phyloP scores from a whole-genome alignment of 2,113 vertebrate species.

The Columba janthina region DNA sequence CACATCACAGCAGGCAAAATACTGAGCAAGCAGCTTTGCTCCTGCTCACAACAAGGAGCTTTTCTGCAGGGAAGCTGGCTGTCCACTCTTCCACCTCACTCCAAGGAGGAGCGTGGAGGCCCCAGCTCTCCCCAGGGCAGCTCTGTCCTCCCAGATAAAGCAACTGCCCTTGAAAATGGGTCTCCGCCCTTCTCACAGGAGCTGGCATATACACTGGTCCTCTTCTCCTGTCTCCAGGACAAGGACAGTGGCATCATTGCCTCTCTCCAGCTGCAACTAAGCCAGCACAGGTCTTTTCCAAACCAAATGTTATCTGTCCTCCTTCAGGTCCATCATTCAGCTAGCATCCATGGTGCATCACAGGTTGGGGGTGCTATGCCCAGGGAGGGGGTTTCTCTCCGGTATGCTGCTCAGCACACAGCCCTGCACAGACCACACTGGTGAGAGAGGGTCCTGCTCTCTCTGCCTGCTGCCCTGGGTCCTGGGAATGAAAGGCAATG shows the following conservation, averaged over 20 bases:
- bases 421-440: neutral
- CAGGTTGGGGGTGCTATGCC: rapidly evolving
- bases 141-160: neutral
- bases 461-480: neutral
- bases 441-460: neutral
- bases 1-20: neutral
- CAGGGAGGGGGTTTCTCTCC: neutral
- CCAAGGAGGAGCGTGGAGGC: neutral
- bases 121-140: neutral
- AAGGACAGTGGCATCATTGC: neutral
- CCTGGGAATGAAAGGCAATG: neutral
- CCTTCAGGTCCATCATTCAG: neutral
- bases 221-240: neutral
- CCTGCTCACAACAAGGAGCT: neutral
- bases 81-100: neutral
- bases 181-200: neutral
- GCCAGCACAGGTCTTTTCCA: neutral
- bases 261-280: neutral
- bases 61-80: neutral
- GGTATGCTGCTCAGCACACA: neutral
- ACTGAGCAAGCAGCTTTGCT: neutral
- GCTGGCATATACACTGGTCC: neutral
- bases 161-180: neutral
- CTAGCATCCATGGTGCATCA: rapidly evolving
- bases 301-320: neutral